Base-by-base conservation (phyloP, 2,888 invertebrate species). In the Bugula neritina region DNA sequence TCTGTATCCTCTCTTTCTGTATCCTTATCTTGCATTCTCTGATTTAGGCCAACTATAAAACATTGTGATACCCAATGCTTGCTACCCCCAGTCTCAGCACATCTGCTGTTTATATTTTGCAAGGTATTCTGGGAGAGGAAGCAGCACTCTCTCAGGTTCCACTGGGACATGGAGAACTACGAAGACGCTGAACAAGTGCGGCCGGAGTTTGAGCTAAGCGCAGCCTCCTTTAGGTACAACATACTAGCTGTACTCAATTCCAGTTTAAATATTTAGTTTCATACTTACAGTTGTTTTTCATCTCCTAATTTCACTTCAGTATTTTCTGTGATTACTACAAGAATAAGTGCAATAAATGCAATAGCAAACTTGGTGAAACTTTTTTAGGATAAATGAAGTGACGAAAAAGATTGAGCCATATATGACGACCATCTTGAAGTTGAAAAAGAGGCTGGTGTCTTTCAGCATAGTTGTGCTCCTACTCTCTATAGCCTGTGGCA, bases 121-220 rank as follows among this genome's bases (percentile, higher is more conserved):
- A 86, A 97, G 80, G 97, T 98, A 81, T 85, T 96, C 74, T 99
- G 98, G 98, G 94, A 94, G 83, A 87, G 97, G 5, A 92, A 92
- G 76, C 94, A 96, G 82, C 92, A 92, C 0, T 90, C 94, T 0
- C 87, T 97, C 17, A 90, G 92, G 69, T 98, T 96, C 93, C 94
- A 97, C 83, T 98, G 98, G 98, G 97, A 97, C 80, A 86, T 96
- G 34, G 90, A 91, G 54, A 91, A 91, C 74, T 90, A 90, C 55
- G 95, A 96, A 81, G 89, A 91, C 35, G 85, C 86, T 74, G 89
- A 92, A 85, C 70, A 93, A 74, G 90, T 92, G 0, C 87, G 96
- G 13, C 95, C 96, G 25, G 96, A 97, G 82, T 97, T 94, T 81
- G 94, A 95, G 81, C 89, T 92, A 0, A 76, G 76, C 25, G 80